Base-by-base conservation (phyloP, 2,113 vertebrate species). In the Toxotes chatareus region DNA sequence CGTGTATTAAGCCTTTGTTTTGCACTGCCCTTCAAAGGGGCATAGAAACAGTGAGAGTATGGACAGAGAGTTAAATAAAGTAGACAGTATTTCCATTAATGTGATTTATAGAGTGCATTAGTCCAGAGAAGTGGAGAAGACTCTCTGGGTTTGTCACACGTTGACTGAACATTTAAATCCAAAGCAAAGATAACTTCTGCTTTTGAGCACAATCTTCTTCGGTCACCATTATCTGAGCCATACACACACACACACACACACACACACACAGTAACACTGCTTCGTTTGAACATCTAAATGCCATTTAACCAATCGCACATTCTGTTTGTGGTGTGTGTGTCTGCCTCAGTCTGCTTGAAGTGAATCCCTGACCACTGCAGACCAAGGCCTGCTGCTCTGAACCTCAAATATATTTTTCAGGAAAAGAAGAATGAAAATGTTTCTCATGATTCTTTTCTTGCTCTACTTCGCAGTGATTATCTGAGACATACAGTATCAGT, bases 401-500 rank as follows among this genome's bases (percentile, higher is more conserved):
- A 55, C 27, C 27, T 27, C 27, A 27, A 27, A 27, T 27, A 27
- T 27, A 27, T 27, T 27, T 27, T 27, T 27, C 27, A 27, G 27
- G 27, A 27, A 27, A 27, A 27, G 27, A 47, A 27, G 8, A 36
- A 36, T 59, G 5, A 47, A 65, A 56, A 19, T 17, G 21, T 32
- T 32, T 1, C 12, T 56, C 53, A 56, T 23, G 53, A 56, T 21
- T 38, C 32, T 11, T 38, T 31, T 11, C 32, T 17, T 32, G 34
- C 57, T 55, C 46, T 23, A 21, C 27, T 46, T n/a, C 44, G 63
- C 46, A 74, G 70, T 77, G 76, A 81, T 49, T 55, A 80, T 44
- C 65, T 2, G 27, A 76, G 27, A 70, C 16, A 12, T 8, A 34
- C n/a, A 4, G 49, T 6, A n/a, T 8, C 46, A 5, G 46, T 49